Percentiles rank a stretch among this genome's conserved stretches.
phyloP scores from a whole-genome alignment of 2,888 invertebrate genomes.

The Ctenicera cuprea region DNA sequence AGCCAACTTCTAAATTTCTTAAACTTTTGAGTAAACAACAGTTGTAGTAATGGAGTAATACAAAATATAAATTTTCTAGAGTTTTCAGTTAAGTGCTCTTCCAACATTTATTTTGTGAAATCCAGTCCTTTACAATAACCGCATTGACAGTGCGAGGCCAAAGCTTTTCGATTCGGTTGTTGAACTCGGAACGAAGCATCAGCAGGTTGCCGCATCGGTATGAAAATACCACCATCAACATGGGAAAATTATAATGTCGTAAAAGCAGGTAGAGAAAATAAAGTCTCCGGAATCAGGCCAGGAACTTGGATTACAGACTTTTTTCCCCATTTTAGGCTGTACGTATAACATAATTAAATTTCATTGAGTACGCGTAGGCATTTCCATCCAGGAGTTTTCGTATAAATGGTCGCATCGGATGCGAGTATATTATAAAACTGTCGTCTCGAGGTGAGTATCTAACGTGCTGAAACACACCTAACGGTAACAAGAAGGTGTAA shows the following conservation, averaged over 20 bases:
- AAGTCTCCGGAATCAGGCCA: slow-evolving; percentile 26
- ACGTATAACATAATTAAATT: slow-evolving; percentile 36
- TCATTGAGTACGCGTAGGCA: slow-evolving; percentile 34
- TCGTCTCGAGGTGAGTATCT: slow-evolving; percentile 11
- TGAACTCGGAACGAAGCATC: no score
- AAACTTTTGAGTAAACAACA: no score
- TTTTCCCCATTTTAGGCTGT: slow-evolving; percentile 31
- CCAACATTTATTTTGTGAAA: no score
- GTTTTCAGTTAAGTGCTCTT: no score
- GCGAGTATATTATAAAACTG: slow-evolving; percentile 38
- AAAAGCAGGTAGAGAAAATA: slow-evolving; percentile 25
- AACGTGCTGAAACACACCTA: slow-evolving; percentile 34
- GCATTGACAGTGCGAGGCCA: no score
- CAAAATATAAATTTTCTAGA: no score
- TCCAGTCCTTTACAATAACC: no score
- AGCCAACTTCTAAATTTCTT: no score
- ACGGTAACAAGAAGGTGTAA: slow-evolving; percentile 51
- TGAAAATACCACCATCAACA: not conserved
- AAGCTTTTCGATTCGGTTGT: no score
- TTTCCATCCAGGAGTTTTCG: slow-evolving; percentile 31
- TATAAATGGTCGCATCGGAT: not conserved
- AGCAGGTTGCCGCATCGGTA: not conserved
- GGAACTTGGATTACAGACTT: slow-evolving; percentile 7
- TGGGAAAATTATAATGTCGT: not conserved
- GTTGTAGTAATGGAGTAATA: no score